These are phyloP conservation scores for Ommatoiulus sabulosus DNA, from an alignment of 2,888 invertebrate genomes.

Conservation along the genomic window DNA sequence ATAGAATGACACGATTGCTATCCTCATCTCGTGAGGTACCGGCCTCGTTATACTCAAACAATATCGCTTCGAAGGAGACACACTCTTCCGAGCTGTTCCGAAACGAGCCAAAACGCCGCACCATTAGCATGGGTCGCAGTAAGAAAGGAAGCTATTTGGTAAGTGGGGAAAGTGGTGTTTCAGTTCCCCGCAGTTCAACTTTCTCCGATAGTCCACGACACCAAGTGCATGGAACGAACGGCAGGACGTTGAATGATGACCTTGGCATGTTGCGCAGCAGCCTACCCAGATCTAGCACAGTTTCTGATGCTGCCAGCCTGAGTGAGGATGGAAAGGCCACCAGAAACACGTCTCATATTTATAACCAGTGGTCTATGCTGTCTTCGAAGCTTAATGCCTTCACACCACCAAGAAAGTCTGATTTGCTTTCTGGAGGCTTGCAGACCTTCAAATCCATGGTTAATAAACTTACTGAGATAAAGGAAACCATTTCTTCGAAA, in stretches of 20 bases:
- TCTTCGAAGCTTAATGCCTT: conserved; percentile 69
- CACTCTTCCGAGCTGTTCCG: conserved; percentile 28
- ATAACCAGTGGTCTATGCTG: conserved; percentile 38
- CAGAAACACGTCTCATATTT: neutral
- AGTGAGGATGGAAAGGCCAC: neutral
- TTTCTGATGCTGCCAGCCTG: conserved; percentile 37
- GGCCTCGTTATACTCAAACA: neutral
- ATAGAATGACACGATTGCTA: conserved; percentile 62
- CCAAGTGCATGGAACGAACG: neutral
- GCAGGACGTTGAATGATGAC: neutral
- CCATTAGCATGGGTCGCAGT: conserved; percentile 50
- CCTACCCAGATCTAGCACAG: conserved; percentile 29
- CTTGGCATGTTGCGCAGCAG: neutral
- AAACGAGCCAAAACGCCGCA: conserved; percentile 50
- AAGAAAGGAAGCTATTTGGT: conserved; percentile 44
- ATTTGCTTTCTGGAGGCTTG: conserved; percentile 68
- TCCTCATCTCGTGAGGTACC: conserved; percentile 27
- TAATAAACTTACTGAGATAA: conserved; percentile 91
- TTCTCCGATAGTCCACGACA: conserved; percentile 61
- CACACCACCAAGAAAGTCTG: conserved; percentile 76
- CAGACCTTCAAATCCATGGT: conserved; percentile 86
- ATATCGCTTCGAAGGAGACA: neutral
- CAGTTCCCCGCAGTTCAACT: conserved; percentile 62
- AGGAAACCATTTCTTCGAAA: conserved; percentile 77
- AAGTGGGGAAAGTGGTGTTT: conserved; percentile 29